Evolutionary conservation across 2,888 invertebrate genomes (phyloP).

Genomic region (Cantharis rustica): DNA sequence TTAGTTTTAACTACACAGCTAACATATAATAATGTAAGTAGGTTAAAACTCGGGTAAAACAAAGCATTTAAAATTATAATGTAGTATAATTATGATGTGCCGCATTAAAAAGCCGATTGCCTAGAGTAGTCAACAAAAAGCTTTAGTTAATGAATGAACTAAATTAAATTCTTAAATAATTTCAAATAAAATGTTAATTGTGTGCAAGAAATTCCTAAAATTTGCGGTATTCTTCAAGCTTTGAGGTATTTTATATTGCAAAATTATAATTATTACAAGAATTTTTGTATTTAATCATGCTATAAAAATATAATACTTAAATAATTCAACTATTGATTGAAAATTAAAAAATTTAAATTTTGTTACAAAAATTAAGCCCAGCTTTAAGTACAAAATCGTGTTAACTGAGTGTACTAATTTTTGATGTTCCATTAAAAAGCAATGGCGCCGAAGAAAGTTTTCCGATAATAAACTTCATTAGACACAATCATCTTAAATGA

Average conservation of each 20-base stretch:
- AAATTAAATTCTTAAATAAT: not conserved
- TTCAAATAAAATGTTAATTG: not conserved
- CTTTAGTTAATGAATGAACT: not conserved
- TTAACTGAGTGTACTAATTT: not conserved
- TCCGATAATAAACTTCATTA: constrained; percentile 15
- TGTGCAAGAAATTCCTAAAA: not conserved
- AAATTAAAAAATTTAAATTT: not conserved
- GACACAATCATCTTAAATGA: constrained; percentile 6
- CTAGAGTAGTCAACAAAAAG: not conserved
- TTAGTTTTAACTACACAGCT: not conserved
- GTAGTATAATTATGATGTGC: not conserved
- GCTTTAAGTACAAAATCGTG: not conserved
- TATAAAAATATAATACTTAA: not conserved
- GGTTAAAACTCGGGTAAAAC: not conserved
- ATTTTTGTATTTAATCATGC: not conserved
- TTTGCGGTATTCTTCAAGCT: not conserved
- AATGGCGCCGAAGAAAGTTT: constrained; percentile 3
- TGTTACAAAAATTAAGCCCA: not conserved
- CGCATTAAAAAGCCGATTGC: not conserved
- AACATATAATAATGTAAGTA: not conserved
- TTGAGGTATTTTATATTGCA: not conserved
- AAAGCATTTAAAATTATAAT: not conserved
- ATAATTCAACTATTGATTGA: not conserved
- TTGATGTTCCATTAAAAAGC: not conserved
- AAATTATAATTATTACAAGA: not conserved